phyloP scores from a whole-genome alignment of 2,113 vertebrate species.

The Ictalurus furcatus region DNA sequence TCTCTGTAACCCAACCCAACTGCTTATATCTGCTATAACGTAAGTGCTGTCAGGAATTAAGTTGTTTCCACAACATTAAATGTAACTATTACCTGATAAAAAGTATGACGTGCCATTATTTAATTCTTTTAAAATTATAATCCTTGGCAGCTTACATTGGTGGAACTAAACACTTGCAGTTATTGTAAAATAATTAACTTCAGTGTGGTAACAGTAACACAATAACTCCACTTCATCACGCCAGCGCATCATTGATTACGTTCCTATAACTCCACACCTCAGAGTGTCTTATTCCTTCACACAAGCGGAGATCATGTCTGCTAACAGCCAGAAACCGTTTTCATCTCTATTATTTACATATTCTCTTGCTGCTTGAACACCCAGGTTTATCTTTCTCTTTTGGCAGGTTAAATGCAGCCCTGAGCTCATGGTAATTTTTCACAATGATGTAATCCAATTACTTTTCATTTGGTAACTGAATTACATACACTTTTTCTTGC shows the following conservation, averaged over 20 bases:
- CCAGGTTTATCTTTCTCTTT: neutral
- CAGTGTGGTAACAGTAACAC: neutral
- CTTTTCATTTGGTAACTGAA: neutral
- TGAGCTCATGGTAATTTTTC: neutral
- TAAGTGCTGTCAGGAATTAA: neutral
- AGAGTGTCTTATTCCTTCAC: neutral
- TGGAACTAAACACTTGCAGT: neutral
- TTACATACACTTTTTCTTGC: neutral
- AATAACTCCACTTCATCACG: neutral
- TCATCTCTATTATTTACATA: neutral
- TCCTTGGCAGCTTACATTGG: neutral
- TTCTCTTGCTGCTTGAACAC: neutral
- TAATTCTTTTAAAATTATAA: neutral
- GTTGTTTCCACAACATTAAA: neutral
- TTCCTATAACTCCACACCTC: neutral
- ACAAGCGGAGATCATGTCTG: neutral
- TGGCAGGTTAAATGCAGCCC: neutral
- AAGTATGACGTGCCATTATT: neutral
- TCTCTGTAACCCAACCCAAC: neutral
- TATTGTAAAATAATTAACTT: neutral
- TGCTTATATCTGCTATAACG: neutral
- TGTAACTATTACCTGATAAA: neutral
- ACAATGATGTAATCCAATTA: neutral
- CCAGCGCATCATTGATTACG: neutral
- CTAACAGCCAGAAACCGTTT: neutral